A percentile compares a stretch with the other conserved stretches of the same genome.
Conservation (phyloP, 1,140 invertebrate species). For the Glossosoma conforme region DNA sequence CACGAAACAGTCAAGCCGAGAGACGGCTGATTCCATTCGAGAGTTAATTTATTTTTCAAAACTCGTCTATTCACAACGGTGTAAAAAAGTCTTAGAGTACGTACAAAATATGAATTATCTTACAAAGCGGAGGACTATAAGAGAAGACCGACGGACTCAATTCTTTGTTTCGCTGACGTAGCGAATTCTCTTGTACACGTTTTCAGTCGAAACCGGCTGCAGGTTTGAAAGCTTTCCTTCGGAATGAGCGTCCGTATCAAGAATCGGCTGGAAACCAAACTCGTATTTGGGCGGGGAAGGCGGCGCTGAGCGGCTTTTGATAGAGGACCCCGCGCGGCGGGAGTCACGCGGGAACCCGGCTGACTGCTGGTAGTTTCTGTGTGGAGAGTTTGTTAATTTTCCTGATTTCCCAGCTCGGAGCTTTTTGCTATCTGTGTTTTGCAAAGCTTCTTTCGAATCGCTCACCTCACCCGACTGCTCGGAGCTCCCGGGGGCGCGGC, state of each 20-base stretch:
- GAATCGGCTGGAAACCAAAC: slow-evolving; percentile 45
- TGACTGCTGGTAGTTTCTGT: slow-evolving; percentile 6
- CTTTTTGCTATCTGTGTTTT: slow-evolving; percentile 7
- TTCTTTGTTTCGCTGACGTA: slow-evolving; percentile 44
- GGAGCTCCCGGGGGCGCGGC: too few relatives aligned
- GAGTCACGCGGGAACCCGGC: slow-evolving; percentile 8
- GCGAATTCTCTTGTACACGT: slow-evolving; percentile 46
- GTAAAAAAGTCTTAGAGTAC: background rate
- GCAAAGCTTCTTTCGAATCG: too few relatives aligned
- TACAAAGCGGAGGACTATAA: background rate
- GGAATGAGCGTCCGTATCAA: slow-evolving; percentile 42
- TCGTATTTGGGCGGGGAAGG: slow-evolving; percentile 46
- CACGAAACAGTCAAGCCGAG: too few relatives aligned
- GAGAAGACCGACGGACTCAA: too few relatives aligned
- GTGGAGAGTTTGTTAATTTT: too few relatives aligned
- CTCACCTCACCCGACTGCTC: too few relatives aligned
- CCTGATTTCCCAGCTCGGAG: too few relatives aligned
- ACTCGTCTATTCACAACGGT: background rate
- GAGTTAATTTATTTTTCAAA: slow-evolving; percentile 1
- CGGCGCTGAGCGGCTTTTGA: slow-evolving; percentile 18
- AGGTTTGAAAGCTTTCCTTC: slow-evolving; percentile 39
- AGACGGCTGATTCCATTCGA: too few relatives aligned
- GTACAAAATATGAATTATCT: background rate
- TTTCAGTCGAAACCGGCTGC: slow-evolving; percentile 41
- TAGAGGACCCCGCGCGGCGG: slow-evolving; percentile 8